Percentiles rank a stretch among this genome's conserved stretches.
Evolutionary conservation across 2,113 vertebrate species (phyloP).

Genomic region (Turdus rufiventris): DNA sequence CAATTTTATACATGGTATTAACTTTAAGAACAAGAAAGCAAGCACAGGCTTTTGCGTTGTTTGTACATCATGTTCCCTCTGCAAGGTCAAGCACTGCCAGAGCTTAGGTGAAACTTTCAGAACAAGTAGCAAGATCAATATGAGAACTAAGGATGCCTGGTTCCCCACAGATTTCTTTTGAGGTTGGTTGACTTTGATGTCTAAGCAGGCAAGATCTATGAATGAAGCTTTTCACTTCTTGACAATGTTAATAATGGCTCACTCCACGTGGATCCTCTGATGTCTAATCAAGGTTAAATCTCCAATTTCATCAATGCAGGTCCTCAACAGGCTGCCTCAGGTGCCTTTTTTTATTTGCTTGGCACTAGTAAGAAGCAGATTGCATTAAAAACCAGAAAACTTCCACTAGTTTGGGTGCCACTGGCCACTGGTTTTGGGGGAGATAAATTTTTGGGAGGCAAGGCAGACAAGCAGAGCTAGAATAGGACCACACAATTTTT

Average conservation of each 20-base stretch:
- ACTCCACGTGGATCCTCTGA: not conserved
- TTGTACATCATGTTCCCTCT: not conserved
- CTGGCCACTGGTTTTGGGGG: not conserved
- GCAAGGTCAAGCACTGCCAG: conserved; percentile 14
- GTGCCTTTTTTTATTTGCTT: not conserved
- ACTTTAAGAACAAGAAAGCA: not conserved
- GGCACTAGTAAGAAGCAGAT: not conserved
- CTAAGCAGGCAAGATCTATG: not conserved
- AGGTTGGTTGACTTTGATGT: conserved; percentile 38
- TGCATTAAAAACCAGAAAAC: not conserved
- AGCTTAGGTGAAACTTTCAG: not conserved
- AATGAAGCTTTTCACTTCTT: conserved; percentile 34
- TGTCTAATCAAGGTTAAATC: conserved; percentile 41
- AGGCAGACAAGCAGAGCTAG: not conserved
- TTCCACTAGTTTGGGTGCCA: not conserved
- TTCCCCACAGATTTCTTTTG: conserved; percentile 40
- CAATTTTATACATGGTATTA: not conserved
- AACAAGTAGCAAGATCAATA: conserved; percentile 1
- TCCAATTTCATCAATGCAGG: not conserved
- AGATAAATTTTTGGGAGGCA: not conserved
- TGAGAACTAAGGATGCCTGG: not conserved
- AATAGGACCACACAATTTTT: not conserved
- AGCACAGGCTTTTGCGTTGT: not conserved
- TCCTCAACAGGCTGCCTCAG: not conserved
- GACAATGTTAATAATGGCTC: not conserved